Conservation (phyloP, 2,888 invertebrate species). For the Tethea ocularis region DNA sequence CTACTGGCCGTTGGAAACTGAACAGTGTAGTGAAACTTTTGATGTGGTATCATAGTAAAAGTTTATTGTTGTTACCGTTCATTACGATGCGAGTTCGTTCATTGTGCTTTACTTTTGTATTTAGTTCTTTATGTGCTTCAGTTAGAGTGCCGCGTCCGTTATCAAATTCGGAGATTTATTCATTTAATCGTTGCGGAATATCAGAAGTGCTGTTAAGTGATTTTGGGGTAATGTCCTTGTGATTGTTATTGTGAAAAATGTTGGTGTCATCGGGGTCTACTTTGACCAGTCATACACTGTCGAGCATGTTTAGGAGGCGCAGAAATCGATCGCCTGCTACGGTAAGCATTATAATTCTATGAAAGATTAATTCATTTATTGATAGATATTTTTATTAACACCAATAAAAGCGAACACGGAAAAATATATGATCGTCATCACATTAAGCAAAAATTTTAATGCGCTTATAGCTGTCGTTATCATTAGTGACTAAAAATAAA, state of each 20-base stretch:
- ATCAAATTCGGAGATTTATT: background rate
- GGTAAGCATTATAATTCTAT: slow-evolving; percentile 41
- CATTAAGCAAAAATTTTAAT: background rate
- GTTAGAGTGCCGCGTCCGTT: slow-evolving; percentile 11
- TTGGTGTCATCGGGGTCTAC: slow-evolving; percentile 59
- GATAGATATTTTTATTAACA: background rate
- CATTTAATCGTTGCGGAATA: slow-evolving; percentile 5
- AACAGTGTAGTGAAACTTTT: slow-evolving; percentile 46
- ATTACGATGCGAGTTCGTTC: slow-evolving; percentile 25
- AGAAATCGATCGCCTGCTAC: slow-evolving; percentile 50
- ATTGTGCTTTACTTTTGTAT: slow-evolving; percentile 39
- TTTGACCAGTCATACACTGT: slow-evolving; percentile 60
- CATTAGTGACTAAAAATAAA: background rate
- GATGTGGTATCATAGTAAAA: slow-evolving; percentile 38
- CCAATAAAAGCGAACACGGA: background rate
- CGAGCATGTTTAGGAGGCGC: slow-evolving; percentile 67
- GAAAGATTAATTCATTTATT: too few relatives aligned
- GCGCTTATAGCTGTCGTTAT: background rate
- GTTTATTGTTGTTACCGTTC: slow-evolving; percentile 40
- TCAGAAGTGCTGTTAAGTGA: slow-evolving; percentile 17
- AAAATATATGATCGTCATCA: background rate
- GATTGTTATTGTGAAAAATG: slow-evolving; percentile 47
- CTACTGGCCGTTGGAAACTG: slow-evolving; percentile 15
- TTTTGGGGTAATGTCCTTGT: slow-evolving; percentile 31
- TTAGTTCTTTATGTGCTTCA: slow-evolving; percentile 23